phyloP scores from a whole-genome alignment of 2,888 invertebrate genomes.

The Eustalomyia histrio region DNA sequence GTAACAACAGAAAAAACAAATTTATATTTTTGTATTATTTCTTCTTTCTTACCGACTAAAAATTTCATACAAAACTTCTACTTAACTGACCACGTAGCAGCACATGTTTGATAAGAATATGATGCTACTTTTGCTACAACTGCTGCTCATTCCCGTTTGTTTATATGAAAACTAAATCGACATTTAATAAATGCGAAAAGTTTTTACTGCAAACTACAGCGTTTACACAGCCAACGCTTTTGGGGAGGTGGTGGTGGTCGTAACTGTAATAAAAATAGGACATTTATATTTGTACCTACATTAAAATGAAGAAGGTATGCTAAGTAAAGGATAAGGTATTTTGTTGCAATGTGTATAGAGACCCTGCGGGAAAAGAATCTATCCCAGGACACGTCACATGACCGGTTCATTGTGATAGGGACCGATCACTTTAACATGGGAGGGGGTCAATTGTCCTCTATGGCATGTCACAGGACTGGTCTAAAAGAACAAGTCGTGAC shows the following conservation, averaged over 20 bases:
- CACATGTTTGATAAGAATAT: conserved; percentile 62
- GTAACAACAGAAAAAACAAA: conserved; percentile 8
- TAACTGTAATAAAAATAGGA: too few relatives aligned
- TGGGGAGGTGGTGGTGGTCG: not conserved
- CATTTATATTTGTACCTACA: too few relatives aligned
- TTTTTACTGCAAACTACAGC: conserved; percentile 20
- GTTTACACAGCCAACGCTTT: not conserved
- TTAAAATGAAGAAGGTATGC: too few relatives aligned
- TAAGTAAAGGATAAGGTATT: too few relatives aligned
- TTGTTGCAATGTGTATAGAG: too few relatives aligned
- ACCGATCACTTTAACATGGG: too few relatives aligned
- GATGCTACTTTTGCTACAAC: conserved; percentile 31
- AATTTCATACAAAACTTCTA: conserved; percentile 48
- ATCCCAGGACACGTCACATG: too few relatives aligned
- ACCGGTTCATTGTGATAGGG: too few relatives aligned
- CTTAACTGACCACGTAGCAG: conserved; percentile 65
- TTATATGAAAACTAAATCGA: conserved; percentile 35
- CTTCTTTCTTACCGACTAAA: not conserved
- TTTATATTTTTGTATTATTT: conserved; percentile 8
- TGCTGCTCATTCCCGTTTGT: not conserved
- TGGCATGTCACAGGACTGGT: too few relatives aligned
- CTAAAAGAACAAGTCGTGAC: too few relatives aligned
- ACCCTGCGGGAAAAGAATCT: too few relatives aligned
- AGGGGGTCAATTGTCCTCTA: too few relatives aligned
- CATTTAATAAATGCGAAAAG: conserved; percentile 55